Base-by-base conservation (phyloP, 1,140 invertebrate species). In the Propsilocerus akamusi region DNA sequence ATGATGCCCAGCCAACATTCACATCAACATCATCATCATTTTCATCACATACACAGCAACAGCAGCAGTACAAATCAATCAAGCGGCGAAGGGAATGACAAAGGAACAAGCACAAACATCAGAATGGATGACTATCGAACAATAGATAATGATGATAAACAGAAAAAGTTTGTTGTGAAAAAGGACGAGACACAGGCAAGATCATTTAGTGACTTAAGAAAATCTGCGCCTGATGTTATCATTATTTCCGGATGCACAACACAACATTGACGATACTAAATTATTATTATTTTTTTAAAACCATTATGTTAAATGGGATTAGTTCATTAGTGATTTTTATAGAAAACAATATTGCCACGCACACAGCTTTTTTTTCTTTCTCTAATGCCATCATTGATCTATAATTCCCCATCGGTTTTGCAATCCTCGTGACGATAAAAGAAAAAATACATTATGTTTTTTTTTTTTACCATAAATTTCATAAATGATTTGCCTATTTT, bases 211-310 rank as follows among this genome's bases (percentile, higher is more conserved):
- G 71, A 73, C 53, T 66, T 64, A 55, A 59, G 64, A 25, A 86
- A 87, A 60, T 87, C 85, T 41, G 86, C 86, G 1, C 86, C 86
- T 17, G 86, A 91, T 61, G 86, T 89, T 49, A 86, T 89, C 56
- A 81, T 83, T 56, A 83, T 81, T 41, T 20, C 14, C 22, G 34
- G 34, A 2, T 41, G 34, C 22, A 41, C 34, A 41, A 20, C 34
- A 41, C 22, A 14, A 17, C 34, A 41, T 10, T 41, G 34, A 41
- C 34, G 34, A 7, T 41, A 17, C 14, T 41, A 41, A n/a, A n/a
- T n/a, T n/a, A n/a, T n/a, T n/a, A n/a, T n/a, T n/a, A n/a, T n/a
- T n/a, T n/a, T n/a, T n/a, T n/a, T n/a, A n/a, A n/a, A n/a, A n/a
- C n/a, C n/a, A n/a, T n/a, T n/a, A n/a, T n/a, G n/a, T n/a, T n/a